Evolutionary conservation across 2,113 vertebrate species (phyloP).

Genomic region (Mus pahari): DNA sequence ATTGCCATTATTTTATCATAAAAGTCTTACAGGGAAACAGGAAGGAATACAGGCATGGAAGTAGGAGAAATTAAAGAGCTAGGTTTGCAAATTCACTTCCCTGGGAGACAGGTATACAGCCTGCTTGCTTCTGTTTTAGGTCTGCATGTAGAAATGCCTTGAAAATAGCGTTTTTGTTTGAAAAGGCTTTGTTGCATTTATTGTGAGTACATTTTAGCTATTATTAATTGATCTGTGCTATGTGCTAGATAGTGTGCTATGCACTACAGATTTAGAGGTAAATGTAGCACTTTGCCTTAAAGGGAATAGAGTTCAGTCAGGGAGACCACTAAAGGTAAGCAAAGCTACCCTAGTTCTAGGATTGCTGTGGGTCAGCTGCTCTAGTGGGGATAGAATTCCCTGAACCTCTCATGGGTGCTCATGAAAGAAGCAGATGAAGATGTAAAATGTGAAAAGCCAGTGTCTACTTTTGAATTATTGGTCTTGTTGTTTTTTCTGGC

Average conservation of each 20-base stretch:
- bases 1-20: background rate
- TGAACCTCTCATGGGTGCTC: background rate
- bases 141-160: constrained; percentile 23
- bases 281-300: background rate
- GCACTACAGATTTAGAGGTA: background rate
- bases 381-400: background rate
- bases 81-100: constrained; percentile 23
- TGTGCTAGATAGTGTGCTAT: background rate
- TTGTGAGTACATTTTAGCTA: constrained; percentile 18
- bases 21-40: background rate
- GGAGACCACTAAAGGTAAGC: background rate
- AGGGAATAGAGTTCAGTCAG: background rate
- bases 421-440: constrained; percentile 18
- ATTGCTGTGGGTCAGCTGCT: background rate
- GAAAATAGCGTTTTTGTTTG: background rate
- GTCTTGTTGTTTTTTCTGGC: constrained; percentile 1
- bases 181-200: background rate
- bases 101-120: background rate
- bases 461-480: constrained; percentile 19
- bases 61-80: background rate
- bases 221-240: background rate
- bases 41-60: background rate
- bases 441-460: background rate
- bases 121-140: background rate
- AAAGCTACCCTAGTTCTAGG: background rate